Evolutionary conservation across 2,888 invertebrate genomes (phyloP), one percentile per base, ranked within the genome.

Genomic region (Ophion obscuratus): DNA sequence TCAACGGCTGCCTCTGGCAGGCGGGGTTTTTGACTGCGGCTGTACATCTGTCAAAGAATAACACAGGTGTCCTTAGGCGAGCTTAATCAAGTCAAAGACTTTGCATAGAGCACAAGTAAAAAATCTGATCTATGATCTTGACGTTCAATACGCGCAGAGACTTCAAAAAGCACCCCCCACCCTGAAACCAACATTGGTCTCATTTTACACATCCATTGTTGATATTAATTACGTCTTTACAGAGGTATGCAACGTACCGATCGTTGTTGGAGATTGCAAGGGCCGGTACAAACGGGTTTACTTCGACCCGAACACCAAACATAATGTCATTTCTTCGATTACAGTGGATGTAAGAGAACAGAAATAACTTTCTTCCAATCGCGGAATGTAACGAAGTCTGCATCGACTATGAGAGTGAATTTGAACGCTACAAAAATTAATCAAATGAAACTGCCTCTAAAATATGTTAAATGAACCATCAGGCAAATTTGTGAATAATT

Each of bases 341-440:
- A 97, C 94, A 97, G 97, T 36, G 98, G 98, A 61, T 99, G 99
- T 92, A 97, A 97, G 70, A 98, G 97, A 99, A 98, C 93, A 95
- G 96, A 64, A 99, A 99, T 94, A 98, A 98, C 93, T 99, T 99
- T 94, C 96, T 96, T 79, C 96, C 96, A 0, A 95, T 96, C 82
- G 96, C 96, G 80, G 95, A 96, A 67, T 98, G 98, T 91, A 95
- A 96, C 84, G 95, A 95, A 31, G 95, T 96, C 14, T 98, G 97
- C 90, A 94, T 94, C 7, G 93, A 94, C 87, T 94, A 94, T 89
- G 94, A 95, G 93, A 95, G 95, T 95, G 91, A 90, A 91, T 89
- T 59, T 7, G 75, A 11, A n/a, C 11, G 20, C 64, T 27, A 31
- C 75, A 70, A 20, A 59, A 64, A 17, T n/a, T 10, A 62, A 80